phyloP scores from a whole-genome alignment of 2,797 vertebrate species.

The Scarus forsteni region DNA sequence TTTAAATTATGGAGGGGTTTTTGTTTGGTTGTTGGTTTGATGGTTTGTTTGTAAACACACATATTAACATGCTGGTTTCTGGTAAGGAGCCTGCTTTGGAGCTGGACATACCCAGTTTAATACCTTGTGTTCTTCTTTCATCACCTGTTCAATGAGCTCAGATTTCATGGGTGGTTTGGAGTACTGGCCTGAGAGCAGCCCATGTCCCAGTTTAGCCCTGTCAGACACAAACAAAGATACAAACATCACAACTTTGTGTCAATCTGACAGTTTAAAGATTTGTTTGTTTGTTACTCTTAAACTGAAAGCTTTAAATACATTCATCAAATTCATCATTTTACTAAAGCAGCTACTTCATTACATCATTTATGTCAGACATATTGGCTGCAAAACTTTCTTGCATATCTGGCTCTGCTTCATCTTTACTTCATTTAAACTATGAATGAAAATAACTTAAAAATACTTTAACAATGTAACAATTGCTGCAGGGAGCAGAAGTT shows the following conservation, averaged over 20 bases:
- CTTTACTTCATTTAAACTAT: too few relatives aligned
- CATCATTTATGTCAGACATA: background rate
- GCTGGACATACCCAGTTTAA: conserved; percentile 85
- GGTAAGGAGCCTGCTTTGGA: conserved; percentile 65
- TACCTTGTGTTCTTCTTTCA: conserved; percentile 99
- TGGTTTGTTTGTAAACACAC: background rate
- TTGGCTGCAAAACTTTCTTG: too few relatives aligned
- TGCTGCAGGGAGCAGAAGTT: too few relatives aligned
- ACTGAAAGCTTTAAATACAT: background rate
- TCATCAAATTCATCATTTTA: background rate
- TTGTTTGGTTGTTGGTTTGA: too few relatives aligned
- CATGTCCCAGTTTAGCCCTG: conserved; percentile 98
- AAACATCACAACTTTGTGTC: conserved; percentile 8
- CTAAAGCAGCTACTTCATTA: background rate
- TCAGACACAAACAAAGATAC: conserved; percentile 54
- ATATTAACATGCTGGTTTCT: conserved; percentile 51
- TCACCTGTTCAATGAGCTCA: conserved; percentile 99
- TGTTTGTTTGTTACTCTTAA: background rate
- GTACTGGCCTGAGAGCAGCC: conserved; percentile 96
- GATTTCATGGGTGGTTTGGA: conserved; percentile 98
- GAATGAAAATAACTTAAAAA: too few relatives aligned
- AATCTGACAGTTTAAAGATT: background rate
- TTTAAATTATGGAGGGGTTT: too few relatives aligned
- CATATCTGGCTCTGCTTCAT: too few relatives aligned
- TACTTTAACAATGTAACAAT: too few relatives aligned